Base-by-base conservation (phyloP, 2,888 invertebrate genomes). In the Agrenia bidenticulata region DNA sequence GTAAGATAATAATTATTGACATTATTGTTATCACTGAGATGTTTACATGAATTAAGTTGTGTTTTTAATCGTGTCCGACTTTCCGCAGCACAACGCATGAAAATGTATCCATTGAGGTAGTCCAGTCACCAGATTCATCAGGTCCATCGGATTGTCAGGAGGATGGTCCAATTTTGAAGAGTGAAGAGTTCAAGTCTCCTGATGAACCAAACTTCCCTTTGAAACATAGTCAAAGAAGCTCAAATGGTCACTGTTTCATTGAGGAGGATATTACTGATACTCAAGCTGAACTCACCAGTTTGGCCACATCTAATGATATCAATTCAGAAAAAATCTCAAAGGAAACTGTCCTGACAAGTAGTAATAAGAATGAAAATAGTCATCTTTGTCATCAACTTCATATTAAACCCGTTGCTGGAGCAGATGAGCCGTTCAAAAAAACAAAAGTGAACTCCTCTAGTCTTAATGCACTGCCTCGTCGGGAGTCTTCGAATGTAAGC, bases 61-160 rank as follows among this genome's bases (percentile, higher is more conserved):
- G 32, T 19, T 24, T n/a, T 42, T 11, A 32, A 32, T 32, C 51
- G 53, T 56, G 27, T 19, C 17, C 32, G 39, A 50, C 37, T 23
- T 15, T 50, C 64, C 67, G 39, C 42, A 76, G 76, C 61, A 76
- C 76, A 39, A 76, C 74, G 7, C 76, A 76, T 61, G 76, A 73
- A 64, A 74, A 61, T 56, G 65, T 75, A 13, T 49, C 59, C 15
- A 51, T 51, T 42, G 72, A 72, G 39, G 63, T 50, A 11, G 63
- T 39, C 62, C 63, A 62, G 41, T 67, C 60, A 19, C 64, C 64
- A 11, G 59, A 57, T 42, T 57, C 23, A 37, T 37, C 56, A n/a
- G 66, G 57, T 53, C 63, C 55, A 19, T 42, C 65, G 19, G 61
- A 63, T 27, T 66, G 56, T 39, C 64, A 65, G 53, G 69, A 72